Evolutionary conservation across 2,888 invertebrate genomes (phyloP).

Genomic region (Caenorhabditis wallacei): DNA sequence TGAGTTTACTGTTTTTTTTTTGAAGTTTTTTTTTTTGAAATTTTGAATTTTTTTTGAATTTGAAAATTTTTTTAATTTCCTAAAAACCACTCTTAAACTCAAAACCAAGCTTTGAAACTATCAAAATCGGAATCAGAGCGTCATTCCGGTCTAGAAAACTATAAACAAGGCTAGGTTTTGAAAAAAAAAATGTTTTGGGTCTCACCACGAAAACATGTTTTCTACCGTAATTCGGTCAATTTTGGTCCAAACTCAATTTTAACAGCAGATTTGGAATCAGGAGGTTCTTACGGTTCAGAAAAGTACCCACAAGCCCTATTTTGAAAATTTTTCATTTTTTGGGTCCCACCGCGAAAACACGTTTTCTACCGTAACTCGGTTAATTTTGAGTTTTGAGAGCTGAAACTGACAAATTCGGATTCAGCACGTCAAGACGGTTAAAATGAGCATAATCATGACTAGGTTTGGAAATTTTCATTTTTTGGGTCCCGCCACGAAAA

Average conservation of each 20-base stretch:
- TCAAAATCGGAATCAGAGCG: not conserved
- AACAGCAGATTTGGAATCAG: not conserved
- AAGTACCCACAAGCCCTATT: not conserved
- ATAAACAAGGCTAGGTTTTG: too few species aligned
- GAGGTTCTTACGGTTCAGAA: not conserved
- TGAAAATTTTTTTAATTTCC: not conserved
- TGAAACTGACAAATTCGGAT: not conserved
- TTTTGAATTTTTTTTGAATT: not conserved
- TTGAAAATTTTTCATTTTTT: not conserved
- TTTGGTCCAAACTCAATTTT: not conserved
- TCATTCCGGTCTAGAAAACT: not conserved
- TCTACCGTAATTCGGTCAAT: too few species aligned
- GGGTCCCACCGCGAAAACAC: constrained; percentile 2
- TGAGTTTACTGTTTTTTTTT: constrained; percentile 5
- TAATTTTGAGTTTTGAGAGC: too few species aligned
- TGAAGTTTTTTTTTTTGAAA: not conserved
- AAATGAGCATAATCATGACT: too few species aligned
- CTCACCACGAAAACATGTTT: too few species aligned
- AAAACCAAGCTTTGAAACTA: too few species aligned
- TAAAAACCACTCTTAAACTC: too few species aligned
- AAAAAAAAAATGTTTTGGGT: too few species aligned
- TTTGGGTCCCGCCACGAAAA: constrained; percentile 9
- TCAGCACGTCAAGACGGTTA: not conserved
- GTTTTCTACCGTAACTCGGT: too few species aligned
- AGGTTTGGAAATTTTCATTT: too few species aligned